These are phyloP conservation scores for Heteromurus nitidus DNA, from an alignment of 2,888 invertebrate species.

Conservation along the genomic window DNA sequence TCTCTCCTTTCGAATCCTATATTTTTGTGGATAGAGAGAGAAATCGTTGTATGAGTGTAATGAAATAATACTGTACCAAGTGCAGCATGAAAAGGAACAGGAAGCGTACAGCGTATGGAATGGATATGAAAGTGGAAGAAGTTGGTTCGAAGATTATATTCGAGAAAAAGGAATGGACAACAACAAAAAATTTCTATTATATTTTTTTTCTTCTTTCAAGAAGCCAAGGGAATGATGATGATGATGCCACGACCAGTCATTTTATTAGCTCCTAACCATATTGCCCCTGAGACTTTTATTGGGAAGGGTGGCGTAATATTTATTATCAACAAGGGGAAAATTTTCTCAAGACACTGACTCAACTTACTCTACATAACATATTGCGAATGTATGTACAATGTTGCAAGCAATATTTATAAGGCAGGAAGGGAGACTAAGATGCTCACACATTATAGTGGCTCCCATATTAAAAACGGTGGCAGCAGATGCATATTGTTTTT, in stretches of 20 bases:
- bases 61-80: not conserved
- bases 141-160: too few relatives aligned
- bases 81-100: not conserved
- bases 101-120: not conserved
- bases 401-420: not conserved
- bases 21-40: too few relatives aligned
- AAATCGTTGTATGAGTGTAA: too few relatives aligned
- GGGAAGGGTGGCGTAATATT: slow-evolving; percentile 62
- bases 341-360: slow-evolving; percentile 39
- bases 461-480: slow-evolving; percentile 14
- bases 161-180: slow-evolving; percentile 16
- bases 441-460: not conserved
- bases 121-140: too few relatives aligned
- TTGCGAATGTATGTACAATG: slow-evolving; percentile 3
- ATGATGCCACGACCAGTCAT: slow-evolving; percentile 59
- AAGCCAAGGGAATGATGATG: slow-evolving; percentile 38
- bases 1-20: too few relatives aligned
- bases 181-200: not conserved
- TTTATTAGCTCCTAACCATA: slow-evolving; percentile 62
- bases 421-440: not conserved
- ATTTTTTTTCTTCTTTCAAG: slow-evolving; percentile 39
- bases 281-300: slow-evolving; percentile 60
- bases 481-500: slow-evolving; percentile 33
- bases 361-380: not conserved
- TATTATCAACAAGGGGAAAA: slow-evolving; percentile 62